A percentile compares a stretch with the other conserved stretches of the same genome.
Evolutionary conservation across 2,113 vertebrate genomes (phyloP).

Genomic region (Lethenteron reissneri): DNA sequence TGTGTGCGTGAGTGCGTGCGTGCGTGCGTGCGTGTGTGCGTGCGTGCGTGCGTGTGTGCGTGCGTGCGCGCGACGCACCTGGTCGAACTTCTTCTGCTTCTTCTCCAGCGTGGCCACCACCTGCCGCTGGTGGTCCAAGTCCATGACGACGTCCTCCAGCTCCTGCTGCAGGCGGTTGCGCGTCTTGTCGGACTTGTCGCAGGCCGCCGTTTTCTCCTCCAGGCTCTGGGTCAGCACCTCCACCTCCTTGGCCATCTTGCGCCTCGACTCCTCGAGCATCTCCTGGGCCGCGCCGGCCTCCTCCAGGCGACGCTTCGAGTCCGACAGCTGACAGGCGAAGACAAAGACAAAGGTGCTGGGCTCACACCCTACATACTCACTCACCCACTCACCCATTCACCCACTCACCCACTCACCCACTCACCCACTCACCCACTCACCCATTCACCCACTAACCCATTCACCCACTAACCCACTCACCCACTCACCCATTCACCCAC

Average conservation of each 20-base stretch:
- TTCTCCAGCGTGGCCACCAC: conserved; percentile 49
- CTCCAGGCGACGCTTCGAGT: conserved; percentile 44
- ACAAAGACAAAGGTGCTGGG: neutral
- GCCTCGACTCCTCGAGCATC: conserved; percentile 35
- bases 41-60: neutral
- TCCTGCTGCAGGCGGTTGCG: conserved; percentile 50
- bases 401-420: no score
- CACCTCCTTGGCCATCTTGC: conserved; percentile 42
- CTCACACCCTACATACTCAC: no score
- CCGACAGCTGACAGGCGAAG: conserved; percentile 26
- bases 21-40: neutral
- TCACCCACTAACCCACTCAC: no score
- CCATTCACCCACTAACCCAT: no score
- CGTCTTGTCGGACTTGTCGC: conserved; percentile 36
- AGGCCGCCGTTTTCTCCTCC: conserved; percentile 30
- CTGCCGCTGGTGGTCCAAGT: conserved; percentile 52
- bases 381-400: no score
- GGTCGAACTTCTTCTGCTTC: conserved; percentile 70
- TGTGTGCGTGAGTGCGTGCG: neutral
- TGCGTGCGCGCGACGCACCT: conserved; percentile 24
- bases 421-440: no score
- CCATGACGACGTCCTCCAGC: conserved; percentile 46
- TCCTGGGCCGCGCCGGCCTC: conserved; percentile 41
- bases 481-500: no score
- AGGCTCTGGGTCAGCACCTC: conserved; percentile 29